These are phyloP conservation scores for Cettia cetti DNA, from an alignment of 2,113 vertebrate species.

Conservation along the genomic window DNA sequence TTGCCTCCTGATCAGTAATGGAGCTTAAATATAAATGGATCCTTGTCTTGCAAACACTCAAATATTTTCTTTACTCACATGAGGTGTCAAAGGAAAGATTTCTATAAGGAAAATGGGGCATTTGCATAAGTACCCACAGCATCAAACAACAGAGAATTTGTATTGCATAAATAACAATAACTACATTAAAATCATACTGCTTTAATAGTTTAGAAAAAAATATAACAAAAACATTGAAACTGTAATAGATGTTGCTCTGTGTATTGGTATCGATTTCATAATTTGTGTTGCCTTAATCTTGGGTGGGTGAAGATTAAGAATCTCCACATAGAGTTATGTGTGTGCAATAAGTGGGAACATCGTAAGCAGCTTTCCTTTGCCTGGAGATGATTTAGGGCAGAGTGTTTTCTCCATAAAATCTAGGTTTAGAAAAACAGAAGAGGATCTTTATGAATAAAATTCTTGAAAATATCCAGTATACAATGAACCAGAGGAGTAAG, in stretches of 20 bases:
- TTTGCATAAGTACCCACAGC: constrained; percentile 38
- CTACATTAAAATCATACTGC: constrained; percentile 5
- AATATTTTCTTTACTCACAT: constrained; percentile 17
- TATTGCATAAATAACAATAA: constrained; percentile 7
- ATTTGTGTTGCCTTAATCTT: constrained; percentile 61
- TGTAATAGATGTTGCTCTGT: constrained; percentile 47
- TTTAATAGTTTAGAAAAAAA: constrained; percentile 32
- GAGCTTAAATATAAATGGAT: constrained; percentile 56
- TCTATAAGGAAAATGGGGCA: not conserved
- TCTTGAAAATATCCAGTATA: not conserved
- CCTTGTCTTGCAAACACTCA: constrained; percentile 25
- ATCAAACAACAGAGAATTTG: constrained; percentile 1
- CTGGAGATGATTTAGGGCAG: constrained; percentile 8
- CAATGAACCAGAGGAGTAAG: not conserved
- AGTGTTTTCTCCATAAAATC: not conserved
- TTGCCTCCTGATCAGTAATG: constrained; percentile 59
- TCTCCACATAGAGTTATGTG: not conserved
- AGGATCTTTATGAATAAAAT: not conserved
- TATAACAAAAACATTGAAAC: constrained; percentile 14
- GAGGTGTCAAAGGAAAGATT: constrained; percentile 35
- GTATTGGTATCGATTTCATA: constrained; percentile 43
- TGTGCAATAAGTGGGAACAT: constrained; percentile 7
- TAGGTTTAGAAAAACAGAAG: not conserved
- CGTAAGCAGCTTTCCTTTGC: not conserved
- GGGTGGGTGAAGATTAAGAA: constrained; percentile 63